Percentiles rank a stretch among this genome's conserved stretches.
Conservation (phyloP, 1,140 invertebrate species). For the Maconellicoccus hirsutus region DNA sequence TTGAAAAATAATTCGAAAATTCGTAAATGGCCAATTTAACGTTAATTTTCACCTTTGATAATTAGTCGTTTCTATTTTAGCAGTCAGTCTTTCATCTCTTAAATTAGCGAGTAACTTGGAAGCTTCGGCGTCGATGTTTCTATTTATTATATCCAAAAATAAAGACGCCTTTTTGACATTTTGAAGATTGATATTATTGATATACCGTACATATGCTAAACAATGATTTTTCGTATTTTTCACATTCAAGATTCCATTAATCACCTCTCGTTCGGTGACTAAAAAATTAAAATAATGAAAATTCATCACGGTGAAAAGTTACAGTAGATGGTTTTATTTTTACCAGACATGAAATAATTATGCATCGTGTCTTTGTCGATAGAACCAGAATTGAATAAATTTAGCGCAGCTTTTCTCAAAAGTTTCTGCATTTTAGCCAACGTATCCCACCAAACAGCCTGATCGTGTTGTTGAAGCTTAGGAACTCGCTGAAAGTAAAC, state of each 20-base stretch:
- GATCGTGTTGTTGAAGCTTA: conserved; percentile 89
- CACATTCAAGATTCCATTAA: conserved; percentile 86
- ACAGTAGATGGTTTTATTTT: too few relatives aligned
- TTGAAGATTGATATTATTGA: conserved; percentile 95
- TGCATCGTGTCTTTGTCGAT: conserved; percentile 90
- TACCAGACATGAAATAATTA: conserved; percentile 98
- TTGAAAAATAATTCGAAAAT: not conserved
- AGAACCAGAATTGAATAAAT: conserved; percentile 69
- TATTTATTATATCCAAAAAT: conserved; percentile 88
- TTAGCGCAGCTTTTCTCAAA: conserved; percentile 78
- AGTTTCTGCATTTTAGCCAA: conserved; percentile 89
- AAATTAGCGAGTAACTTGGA: conserved; percentile 79
- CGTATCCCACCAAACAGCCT: conserved; percentile 95
- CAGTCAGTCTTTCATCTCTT: conserved; percentile 71
- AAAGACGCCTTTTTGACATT: conserved; percentile 86
- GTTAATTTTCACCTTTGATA: conserved; percentile 63
- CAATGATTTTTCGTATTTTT: conserved; percentile 94
- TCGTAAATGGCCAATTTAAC: too few relatives aligned
- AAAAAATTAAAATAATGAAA: too few relatives aligned
- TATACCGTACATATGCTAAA: conserved; percentile 88
- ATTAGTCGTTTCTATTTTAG: conserved; percentile 78
- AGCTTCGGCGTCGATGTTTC: conserved; percentile 87
- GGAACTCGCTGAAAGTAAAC: conserved; percentile 60
- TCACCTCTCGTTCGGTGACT: conserved; percentile 97
- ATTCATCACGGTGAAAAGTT: not conserved